Conservation (phyloP, 2,797 vertebrate species). For the Etheostoma perlongum region DNA sequence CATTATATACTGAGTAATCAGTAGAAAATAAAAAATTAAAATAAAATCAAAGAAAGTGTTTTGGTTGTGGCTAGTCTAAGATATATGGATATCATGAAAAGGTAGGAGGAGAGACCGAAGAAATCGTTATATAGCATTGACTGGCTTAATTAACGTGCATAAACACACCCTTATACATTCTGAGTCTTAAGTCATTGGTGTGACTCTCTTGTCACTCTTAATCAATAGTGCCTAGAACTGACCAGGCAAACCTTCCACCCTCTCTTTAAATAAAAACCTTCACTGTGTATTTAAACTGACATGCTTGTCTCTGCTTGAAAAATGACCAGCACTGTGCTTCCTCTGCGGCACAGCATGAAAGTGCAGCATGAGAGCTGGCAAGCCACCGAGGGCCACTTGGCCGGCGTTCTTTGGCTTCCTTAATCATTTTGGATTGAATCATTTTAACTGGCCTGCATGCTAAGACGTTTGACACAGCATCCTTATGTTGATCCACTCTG, state of each 20-base stretch:
- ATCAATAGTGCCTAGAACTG: constrained; percentile 25
- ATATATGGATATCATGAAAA: neutral
- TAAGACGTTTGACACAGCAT: constrained; percentile 46
- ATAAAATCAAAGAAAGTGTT: neutral
- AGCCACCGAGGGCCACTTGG: constrained; percentile 50
- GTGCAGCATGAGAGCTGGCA: constrained; percentile 59
- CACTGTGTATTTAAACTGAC: constrained; percentile 19
- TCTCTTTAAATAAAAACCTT: constrained; percentile 23
- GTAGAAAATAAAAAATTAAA: constrained; percentile 1
- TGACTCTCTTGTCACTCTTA: constrained; percentile 37
- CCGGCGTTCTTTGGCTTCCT: constrained; percentile 45
- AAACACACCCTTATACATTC: constrained; percentile 1
- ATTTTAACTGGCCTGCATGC: constrained; percentile 49
- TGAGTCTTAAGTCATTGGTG: constrained; percentile 7
- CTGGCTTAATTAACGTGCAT: neutral
- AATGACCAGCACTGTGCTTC: constrained; percentile 40
- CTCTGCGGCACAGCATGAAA: constrained; percentile 47
- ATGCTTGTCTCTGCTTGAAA: constrained; percentile 36
- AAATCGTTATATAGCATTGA: neutral
- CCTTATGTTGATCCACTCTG: constrained; percentile 28
- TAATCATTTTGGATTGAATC: constrained; percentile 61
- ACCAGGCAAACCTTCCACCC: constrained; percentile 33
- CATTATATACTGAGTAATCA: too few relatives aligned
- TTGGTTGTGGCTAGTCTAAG: neutral
- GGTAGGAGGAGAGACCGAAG: neutral